Base-by-base conservation (phyloP, 2,888 invertebrate genomes). In the Diaperis boleti region DNA sequence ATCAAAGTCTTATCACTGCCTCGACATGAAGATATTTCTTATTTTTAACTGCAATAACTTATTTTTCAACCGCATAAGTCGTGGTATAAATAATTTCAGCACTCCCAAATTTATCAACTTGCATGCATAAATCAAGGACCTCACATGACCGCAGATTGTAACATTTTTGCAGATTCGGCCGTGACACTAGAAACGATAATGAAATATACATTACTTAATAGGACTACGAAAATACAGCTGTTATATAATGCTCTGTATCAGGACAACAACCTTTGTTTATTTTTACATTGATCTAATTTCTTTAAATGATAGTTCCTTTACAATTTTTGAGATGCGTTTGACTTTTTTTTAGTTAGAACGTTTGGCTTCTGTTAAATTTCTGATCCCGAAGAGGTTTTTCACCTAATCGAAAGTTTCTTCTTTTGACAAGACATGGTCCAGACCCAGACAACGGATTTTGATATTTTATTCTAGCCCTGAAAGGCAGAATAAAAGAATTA, bases 261-360 rank as follows among this genome's bases (percentile, higher is more conserved):
- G 47, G 47, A 31, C 49, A 35, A 33, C 11, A 49, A 49, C 49
- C 33, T 49, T 20, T 1, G 10, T 50, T 33, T 37, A 18, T 22
- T 37, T 20, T 8, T 6, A 33, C 7, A 31, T 7, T 31, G 5
- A 31, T 31, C 31, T 5, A 31, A 31, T 8, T 7, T 3, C n/a
- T 31, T n/a, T n/a, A n/a, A n/a, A n/a, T n/a, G n/a, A n/a, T n/a
- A n/a, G n/a, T n/a, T n/a, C n/a, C n/a, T n/a, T n/a, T n/a, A n/a
- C n/a, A n/a, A n/a, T n/a, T n/a, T n/a, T n/a, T n/a, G n/a, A n/a
- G n/a, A n/a, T n/a, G n/a, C n/a, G n/a, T n/a, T n/a, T n/a, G n/a
- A n/a, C n/a, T n/a, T n/a, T n/a, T n/a, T n/a, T n/a, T n/a, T n/a
- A n/a, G n/a, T n/a, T n/a, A n/a, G n/a, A n/a, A n/a, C n/a, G n/a